Percentiles rank a stretch among this genome's conserved stretches.
Evolutionary conservation across 2,888 invertebrate species (phyloP).

Genomic region (Drosophila cognata): DNA sequence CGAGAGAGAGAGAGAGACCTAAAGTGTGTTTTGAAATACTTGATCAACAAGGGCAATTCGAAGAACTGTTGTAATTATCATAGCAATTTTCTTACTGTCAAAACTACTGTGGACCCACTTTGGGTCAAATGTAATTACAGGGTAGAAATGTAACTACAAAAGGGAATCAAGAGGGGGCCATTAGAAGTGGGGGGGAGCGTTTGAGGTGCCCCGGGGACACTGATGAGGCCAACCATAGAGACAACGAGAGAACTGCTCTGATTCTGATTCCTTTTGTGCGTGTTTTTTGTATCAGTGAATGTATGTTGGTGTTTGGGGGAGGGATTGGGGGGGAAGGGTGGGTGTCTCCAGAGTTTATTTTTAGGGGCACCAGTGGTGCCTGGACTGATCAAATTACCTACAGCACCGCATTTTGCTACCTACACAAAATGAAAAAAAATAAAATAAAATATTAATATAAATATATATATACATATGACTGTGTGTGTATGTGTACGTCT

Average conservation of each 20-base stretch:
- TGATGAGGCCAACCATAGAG: constrained; percentile 21
- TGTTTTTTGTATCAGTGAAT: background rate
- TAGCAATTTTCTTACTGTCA: background rate
- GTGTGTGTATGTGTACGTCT: background rate
- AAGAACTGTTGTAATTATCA: background rate
- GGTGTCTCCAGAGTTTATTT: constrained; percentile 18
- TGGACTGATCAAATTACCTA: constrained; percentile 58
- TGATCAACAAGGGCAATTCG: background rate
- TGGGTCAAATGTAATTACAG: constrained; percentile 9
- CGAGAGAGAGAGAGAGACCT: background rate
- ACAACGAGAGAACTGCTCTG: constrained; percentile 21
- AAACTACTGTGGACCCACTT: background rate
- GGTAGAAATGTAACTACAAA: constrained; percentile 28
- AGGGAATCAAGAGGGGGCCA: constrained; percentile 22
- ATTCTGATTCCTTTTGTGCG: constrained; percentile 17
- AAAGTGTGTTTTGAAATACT: background rate
- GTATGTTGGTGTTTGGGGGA: constrained; percentile 1
- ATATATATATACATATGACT: background rate
- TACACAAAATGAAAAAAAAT: constrained; percentile 3
- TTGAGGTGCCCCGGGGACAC: constrained; percentile 54
- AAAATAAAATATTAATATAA: background rate
- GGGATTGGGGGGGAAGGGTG: rapidly evolving
- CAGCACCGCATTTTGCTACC: constrained; percentile 22
- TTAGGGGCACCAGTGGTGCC: constrained; percentile 28
- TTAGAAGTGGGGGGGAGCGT: constrained; percentile 35